Base-by-base conservation (phyloP, 2,113 vertebrate species). In the Neopipo cinnamomea region DNA sequence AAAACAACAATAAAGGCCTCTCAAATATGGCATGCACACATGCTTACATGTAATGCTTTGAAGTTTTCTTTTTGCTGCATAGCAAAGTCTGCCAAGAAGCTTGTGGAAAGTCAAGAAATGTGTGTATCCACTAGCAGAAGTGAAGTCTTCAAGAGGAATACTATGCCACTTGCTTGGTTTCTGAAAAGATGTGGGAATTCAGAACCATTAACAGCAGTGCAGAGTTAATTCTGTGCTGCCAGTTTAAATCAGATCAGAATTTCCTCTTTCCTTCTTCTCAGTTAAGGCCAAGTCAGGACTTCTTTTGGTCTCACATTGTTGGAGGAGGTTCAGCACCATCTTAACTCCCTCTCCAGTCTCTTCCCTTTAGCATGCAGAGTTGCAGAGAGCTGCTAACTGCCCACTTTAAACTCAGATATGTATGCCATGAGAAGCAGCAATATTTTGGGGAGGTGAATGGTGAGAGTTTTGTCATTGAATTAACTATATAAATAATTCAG, bases 191-290 rank as follows among this genome's bases (percentile, higher is more conserved):
- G 27, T 78, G 76, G 47, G 92, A 83, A 85, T 85, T 94, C 83
- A 8, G 58, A 87, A 76, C 80, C 74, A 56, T 1, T 1, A 82
- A 68, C 65, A 63, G 87, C 95, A 93, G 50, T 75, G 93, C 95
- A 94, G 86, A 97, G 78, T 92, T 96, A 96, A 96, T 97, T 88
- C 96, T 87, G 46, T 94, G 81, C 93, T 97, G 93, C 94, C 96
- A 93, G 82, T 95, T 97, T 91, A 97, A 96, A 97, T 98, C 96
- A 97, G 75, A 95, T 96, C 96, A 95, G 75, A 91, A 77, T 89
- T 91, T 89, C 86, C 74, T 28, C 6, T 68, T 86, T 80, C 58
- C 74, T 95, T 97, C 96, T 85, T 95, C 76, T 86, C 89, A 79
- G 63, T 95, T 95, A 90, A 95, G 95, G 70, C 95, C 95, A 93